Conservation (phyloP, 2,888 invertebrate species). For the Lamellibrachia columna region DNA sequence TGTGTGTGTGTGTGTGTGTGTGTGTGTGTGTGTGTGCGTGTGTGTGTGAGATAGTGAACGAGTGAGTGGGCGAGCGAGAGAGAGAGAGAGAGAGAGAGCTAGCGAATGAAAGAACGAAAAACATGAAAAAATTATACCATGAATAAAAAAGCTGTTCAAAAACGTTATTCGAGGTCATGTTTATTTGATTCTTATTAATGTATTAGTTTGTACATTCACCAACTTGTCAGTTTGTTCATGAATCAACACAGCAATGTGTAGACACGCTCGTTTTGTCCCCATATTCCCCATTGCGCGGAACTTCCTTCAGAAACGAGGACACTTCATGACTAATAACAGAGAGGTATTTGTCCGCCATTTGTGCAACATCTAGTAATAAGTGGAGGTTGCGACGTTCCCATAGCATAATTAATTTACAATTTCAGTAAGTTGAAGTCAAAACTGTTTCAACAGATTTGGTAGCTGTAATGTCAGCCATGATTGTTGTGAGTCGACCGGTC, state of each 20-base stretch:
- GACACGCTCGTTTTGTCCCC: background rate
- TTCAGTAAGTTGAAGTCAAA: too few species aligned
- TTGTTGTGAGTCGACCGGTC: too few species aligned
- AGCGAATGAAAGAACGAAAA: background rate
- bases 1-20: too few species aligned
- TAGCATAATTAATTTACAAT: too few species aligned
- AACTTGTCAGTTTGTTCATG: background rate
- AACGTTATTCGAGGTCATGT: background rate
- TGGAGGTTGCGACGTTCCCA: background rate
- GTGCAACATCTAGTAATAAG: background rate
- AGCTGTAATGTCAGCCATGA: too few species aligned
- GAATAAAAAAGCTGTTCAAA: background rate
- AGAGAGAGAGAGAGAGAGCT: too few species aligned
- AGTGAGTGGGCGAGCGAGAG: too few species aligned
- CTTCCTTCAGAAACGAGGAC: background rate
- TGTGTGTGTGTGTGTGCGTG: too few species aligned
- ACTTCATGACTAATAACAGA: background rate
- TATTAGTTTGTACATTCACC: background rate
- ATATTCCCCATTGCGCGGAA: background rate
- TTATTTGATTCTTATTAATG: background rate
- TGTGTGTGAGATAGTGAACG: too few species aligned
- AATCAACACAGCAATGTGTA: background rate
- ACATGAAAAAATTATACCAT: background rate
- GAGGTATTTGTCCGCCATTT: background rate
- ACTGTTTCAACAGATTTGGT: too few species aligned